Conservation (phyloP, 1,140 invertebrate genomes). For the Whitmania pigra region DNA sequence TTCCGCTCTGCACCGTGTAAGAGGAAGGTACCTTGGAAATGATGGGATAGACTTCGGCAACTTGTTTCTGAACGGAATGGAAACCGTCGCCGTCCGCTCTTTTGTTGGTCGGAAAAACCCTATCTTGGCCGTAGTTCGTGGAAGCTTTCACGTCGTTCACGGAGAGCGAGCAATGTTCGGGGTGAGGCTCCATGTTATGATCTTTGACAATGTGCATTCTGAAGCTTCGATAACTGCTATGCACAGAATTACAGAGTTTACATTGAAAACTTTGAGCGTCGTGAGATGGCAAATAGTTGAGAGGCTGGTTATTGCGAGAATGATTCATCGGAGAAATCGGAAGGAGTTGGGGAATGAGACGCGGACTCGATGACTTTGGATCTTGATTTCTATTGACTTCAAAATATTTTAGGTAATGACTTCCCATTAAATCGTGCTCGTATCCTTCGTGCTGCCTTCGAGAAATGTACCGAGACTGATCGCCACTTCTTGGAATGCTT, state of each 20-base stretch:
- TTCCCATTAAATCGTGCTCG: too few relatives aligned
- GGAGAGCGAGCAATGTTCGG: slow-evolving; percentile 11
- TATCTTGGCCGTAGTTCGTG: background rate
- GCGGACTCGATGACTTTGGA: background rate
- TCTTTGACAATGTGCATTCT: slow-evolving; percentile 22
- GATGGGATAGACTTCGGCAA: slow-evolving; percentile 12
- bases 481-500: too few relatives aligned
- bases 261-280: slow-evolving; percentile 22
- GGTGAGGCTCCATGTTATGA: slow-evolving; percentile 20
- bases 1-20: background rate
- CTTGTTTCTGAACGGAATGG: slow-evolving; percentile 3
- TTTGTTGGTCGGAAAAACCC: background rate
- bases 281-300: background rate
- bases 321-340: slow-evolving; percentile 4
- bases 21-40: background rate
- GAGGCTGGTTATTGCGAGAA: too few relatives aligned
- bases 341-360: slow-evolving; percentile 6
- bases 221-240: slow-evolving; percentile 22
- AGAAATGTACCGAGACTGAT: too few relatives aligned
- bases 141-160: background rate
- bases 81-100: background rate
- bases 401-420: too few relatives aligned
- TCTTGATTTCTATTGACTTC: background rate
- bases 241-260: slow-evolving; percentile 20
- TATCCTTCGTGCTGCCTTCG: too few relatives aligned